Evolutionary conservation across 2,888 invertebrate species (phyloP), one percentile per base, ranked within the genome.

Genomic region (Strigamia crassipes): DNA sequence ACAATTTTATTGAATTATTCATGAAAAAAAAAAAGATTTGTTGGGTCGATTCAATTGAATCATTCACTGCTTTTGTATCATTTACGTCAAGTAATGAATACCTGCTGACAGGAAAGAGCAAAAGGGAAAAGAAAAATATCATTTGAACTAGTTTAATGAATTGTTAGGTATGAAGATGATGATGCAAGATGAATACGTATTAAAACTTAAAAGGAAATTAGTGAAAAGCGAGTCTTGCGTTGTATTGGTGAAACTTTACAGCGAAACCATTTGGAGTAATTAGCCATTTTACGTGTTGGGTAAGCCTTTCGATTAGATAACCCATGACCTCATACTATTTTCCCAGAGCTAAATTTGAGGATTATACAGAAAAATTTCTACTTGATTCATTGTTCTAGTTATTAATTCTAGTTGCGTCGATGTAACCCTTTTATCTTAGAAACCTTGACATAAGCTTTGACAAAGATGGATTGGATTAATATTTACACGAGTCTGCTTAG

Each of bases 351-450:
- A 73, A 73, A 15, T 73, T 73, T 73, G 23, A 12, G 31, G 31
- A 73, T 31, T 31, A 31, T 4, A 21, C 4, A 5, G 18, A 56
- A 0, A 56, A 56, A 31, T 73, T 31, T 27, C 73, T 31, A 9
- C 73, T 27, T 73, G 73, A 73, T 73, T 31, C 73, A 73, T 73
- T 73, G 73, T 73, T 73, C 73, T 73, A 73, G 73, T 73, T 73
- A 73, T 15, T 73, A 73, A 73, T 27, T 73, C 73, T 1, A 73
- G 13, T 73, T 31, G 31, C 73, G 73, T 73, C 56, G 23, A 31
- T 12, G 61, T 27, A 27, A 27, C 73, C 31, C n/a, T 56, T 56
- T 18, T 27, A 73, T 31, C 9, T 73, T 73, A 73, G 15, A 1
- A 27, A 27, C 73, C 73, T 73, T 73, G 73, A 73, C 73, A 27